Evolutionary conservation across 1,140 invertebrate species (phyloP).

Genomic region (Lucilia sericata): DNA sequence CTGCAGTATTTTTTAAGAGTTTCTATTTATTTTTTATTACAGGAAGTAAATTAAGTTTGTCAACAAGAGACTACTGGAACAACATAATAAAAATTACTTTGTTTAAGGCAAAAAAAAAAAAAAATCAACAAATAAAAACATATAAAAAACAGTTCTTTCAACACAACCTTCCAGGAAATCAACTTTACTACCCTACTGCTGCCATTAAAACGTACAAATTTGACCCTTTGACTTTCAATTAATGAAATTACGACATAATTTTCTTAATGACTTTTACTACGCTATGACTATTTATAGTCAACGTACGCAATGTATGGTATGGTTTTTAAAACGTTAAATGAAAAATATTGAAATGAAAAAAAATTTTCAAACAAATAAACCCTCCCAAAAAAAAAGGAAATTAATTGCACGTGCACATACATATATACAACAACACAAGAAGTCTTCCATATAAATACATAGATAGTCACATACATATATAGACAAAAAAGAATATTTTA

Average conservation of each 20-base stretch:
- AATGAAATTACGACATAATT: background rate
- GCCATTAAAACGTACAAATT: background rate
- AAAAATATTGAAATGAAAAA: background rate
- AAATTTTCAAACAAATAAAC: background rate
- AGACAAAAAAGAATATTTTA: background rate
- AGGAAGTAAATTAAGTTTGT: too few species aligned
- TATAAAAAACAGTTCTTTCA: too few species aligned
- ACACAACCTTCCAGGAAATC: too few species aligned
- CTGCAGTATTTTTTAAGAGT: too few species aligned
- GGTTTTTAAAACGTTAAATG: background rate
- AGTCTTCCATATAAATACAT: background rate
- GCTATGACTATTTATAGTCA: too few species aligned
- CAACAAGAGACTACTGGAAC: too few species aligned
- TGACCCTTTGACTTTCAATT: background rate
- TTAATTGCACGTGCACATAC: background rate
- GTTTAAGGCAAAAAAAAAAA: too few species aligned
- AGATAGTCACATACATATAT: background rate
- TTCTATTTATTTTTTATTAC: too few species aligned
- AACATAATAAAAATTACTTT: too few species aligned
- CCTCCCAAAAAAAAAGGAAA: background rate
- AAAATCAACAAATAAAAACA: too few species aligned
- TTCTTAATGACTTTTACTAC: background rate
- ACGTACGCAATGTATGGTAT: too few species aligned
- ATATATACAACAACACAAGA: background rate
- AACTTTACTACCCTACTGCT: too few species aligned